Evolutionary conservation across 1,140 invertebrate genomes (phyloP).

Genomic region (Cyphomyrmex costatus): DNA sequence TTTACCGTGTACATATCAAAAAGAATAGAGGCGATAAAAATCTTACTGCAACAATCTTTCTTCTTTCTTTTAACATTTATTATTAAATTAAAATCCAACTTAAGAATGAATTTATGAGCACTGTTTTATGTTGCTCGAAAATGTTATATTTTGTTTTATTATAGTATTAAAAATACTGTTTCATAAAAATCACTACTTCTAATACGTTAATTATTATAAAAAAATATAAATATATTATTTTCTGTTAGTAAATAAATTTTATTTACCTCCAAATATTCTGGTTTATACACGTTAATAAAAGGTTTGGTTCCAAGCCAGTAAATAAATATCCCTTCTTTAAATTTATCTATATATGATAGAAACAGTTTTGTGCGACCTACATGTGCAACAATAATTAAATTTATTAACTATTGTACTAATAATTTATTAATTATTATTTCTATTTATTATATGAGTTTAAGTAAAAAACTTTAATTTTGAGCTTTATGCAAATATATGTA

Average conservation of each 20-base stretch:
- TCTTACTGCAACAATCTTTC: not conserved
- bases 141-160: not conserved
- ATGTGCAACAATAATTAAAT: not conserved
- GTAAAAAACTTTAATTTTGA: conserved; percentile 29
- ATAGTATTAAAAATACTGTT: not conserved
- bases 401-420: conserved; percentile 1
- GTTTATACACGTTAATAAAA: conserved; percentile 75
- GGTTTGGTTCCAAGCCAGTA: conserved; percentile 71
- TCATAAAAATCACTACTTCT: not conserved
- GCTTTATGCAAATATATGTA: not conserved
- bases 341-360: conserved; percentile 38
- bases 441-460: not conserved
- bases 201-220: not conserved
- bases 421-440: not conserved
- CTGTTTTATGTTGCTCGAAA: too few relatives aligned
- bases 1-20: too few relatives aligned
- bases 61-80: not conserved
- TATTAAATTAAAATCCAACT: not conserved
- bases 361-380: conserved; percentile 75
- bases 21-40: not conserved
- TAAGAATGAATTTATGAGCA: conserved; percentile 6
- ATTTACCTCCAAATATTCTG: conserved; percentile 78
- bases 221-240: not conserved
- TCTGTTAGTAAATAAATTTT: not conserved
- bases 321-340: conserved; percentile 75